Base-by-base conservation (phyloP, 2,888 invertebrate species). In the Antheraea assamensis region DNA sequence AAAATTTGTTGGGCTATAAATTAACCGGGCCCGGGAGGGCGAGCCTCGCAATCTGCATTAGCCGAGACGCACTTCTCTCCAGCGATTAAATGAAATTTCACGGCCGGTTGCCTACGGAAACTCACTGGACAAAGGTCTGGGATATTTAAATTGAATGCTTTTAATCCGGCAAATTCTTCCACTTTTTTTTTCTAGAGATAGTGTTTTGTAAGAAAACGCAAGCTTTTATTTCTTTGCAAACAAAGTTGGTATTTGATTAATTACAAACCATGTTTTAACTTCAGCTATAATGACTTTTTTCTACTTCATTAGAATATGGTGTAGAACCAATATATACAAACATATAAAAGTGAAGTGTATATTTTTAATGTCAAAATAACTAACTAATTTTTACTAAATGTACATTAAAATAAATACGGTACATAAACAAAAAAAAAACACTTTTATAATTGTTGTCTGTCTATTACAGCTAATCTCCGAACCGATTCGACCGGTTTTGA, bases 31-130 rank as follows among this genome's bases (percentile, higher is more conserved):
- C 88, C 86, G 82, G 83, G 61, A 81, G 88, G 89, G 90, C 81
- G 85, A 88, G 85, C 80, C 86, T 88, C 89, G 89, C 92, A 92
- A 92, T 93, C 93, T 93, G 93, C 93, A 93, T 93, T 93, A 93
- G 91, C 87, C 83, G 87, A 88, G 92, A 91, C 92, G 92, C 93
- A 93, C 92, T 92, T 89, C 91, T 92, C 91, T 89, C 87, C 84
- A 80, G 83, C 92, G 92, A 92, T 93, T 93, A 93, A 93, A 93
- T 93, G 92, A 93, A 92, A 92, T 93, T 92, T 93, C 92, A 93
- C 89, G 92, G 90, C 86, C 88, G 88, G 91, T 85, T 91, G 90
- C 92, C 89, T 89, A 83, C 89, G 86, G 89, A 86, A 90, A 86
- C 89, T 87, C 87, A 82, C 90, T 87, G 92, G 93, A 92, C 92